These are phyloP conservation scores for Crambe crambe DNA, from an alignment of 37 sponge, comb jelly and placozoan species.

Conservation along the genomic window DNA sequence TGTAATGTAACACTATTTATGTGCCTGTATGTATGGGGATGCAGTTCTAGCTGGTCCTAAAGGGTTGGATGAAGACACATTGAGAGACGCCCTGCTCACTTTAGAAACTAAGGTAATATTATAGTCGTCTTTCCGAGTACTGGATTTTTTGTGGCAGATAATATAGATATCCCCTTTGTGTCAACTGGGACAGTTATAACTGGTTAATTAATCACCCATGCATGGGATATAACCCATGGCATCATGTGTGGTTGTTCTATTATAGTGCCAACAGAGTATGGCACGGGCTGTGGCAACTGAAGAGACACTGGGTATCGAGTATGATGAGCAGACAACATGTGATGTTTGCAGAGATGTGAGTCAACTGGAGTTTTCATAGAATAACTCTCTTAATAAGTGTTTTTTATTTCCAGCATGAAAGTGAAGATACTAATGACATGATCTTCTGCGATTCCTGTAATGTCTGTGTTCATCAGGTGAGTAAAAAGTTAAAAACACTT, in stretches of 20 bases:
- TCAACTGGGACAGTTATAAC: no score
- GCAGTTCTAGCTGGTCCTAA: slow-evolving; percentile 47
- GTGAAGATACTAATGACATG: slow-evolving; percentile 96
- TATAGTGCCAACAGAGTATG: slow-evolving; percentile 83
- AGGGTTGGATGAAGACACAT: slow-evolving; percentile 48
- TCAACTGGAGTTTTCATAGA: no score
- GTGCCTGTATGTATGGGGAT: slow-evolving; percentile 14
- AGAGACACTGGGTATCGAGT: slow-evolving; percentile 87
- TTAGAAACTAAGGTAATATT: slow-evolving; percentile 77
- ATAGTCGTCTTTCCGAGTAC: no score
- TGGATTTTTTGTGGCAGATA: no score
- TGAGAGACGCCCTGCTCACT: slow-evolving; percentile 56
- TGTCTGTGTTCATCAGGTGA: slow-evolving; percentile 97
- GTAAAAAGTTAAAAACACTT: not conserved
- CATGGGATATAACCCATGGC: not conserved
- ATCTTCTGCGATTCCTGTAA: slow-evolving; percentile 98
- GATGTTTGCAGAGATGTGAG: slow-evolving; percentile 95
- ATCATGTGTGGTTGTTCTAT: not conserved
- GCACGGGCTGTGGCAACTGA: slow-evolving; percentile 74
- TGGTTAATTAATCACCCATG: no score
- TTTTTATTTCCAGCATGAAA: slow-evolving; percentile 54
- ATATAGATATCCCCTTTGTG: no score
- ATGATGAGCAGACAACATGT: slow-evolving; percentile 89
- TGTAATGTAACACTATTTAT: no score
- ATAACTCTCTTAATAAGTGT: no score